These are phyloP conservation scores for Meda fulgida DNA, from an alignment of 2,797 vertebrate genomes.

Conservation along the genomic window DNA sequence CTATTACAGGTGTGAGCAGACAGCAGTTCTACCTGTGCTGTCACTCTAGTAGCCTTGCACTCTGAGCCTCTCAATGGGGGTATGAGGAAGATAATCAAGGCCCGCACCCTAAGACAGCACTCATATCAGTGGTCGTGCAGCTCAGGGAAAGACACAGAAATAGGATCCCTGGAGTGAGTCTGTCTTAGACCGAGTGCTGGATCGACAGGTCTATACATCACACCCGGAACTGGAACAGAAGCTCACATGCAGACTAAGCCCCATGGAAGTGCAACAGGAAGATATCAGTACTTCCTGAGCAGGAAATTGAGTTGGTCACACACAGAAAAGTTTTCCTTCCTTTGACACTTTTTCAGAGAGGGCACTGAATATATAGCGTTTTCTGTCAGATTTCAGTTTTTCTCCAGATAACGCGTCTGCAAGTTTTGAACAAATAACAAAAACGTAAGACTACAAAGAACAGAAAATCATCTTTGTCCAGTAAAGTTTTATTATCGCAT, in stretches of 20 bases:
- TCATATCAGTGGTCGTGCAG: slow-evolving; percentile 40
- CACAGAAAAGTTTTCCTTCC: slow-evolving; percentile 48
- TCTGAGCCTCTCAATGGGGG: slow-evolving; percentile 26
- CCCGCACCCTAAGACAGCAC: slow-evolving; percentile 25
- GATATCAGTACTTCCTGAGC: slow-evolving; percentile 14
- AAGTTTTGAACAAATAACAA: slow-evolving; percentile 7
- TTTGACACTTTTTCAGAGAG: slow-evolving; percentile 48
- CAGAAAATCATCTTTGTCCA: neutral
- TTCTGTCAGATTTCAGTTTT: neutral
- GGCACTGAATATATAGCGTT: neutral
- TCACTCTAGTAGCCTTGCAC: slow-evolving; percentile 52
- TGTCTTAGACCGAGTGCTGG: slow-evolving; percentile 29
- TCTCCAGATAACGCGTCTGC: neutral
- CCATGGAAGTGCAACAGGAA: slow-evolving; percentile 45
- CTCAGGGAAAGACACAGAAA: slow-evolving; percentile 30
- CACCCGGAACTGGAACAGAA: slow-evolving; percentile 42
- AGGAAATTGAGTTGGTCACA: slow-evolving; percentile 38
- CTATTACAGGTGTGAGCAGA: slow-evolving; percentile 58
- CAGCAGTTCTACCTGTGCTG: slow-evolving; percentile 57
- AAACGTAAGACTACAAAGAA: neutral
- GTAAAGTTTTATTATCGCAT: neutral
- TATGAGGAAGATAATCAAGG: slow-evolving; percentile 45
- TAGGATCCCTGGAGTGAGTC: slow-evolving; percentile 40
- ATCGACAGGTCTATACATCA: slow-evolving; percentile 51
- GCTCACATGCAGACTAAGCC: slow-evolving; percentile 39